These are phyloP conservation scores for Brachypterus glaber DNA, from an alignment of 2,888 invertebrate species.

Conservation along the genomic window DNA sequence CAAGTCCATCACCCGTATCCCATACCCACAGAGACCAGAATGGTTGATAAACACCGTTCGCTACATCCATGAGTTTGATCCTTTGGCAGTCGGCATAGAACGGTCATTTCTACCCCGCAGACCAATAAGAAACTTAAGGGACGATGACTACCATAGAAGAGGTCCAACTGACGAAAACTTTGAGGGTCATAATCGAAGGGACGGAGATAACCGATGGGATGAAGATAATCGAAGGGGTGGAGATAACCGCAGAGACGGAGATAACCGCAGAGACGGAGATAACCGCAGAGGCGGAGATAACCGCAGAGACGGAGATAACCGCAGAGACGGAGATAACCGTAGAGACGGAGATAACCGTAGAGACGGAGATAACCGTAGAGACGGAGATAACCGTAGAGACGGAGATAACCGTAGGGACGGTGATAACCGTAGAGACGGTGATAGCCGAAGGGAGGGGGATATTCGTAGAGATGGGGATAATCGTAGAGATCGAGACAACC, in stretches of 20 bases:
- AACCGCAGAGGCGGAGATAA: background rate
- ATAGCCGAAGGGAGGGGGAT: conserved; percentile 1
- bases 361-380: conserved; percentile 4
- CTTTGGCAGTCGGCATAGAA: conserved; percentile 16
- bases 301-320: conserved; percentile 5
- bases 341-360: background rate
- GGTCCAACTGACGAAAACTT: too few relatives aligned
- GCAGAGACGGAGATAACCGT: background rate
- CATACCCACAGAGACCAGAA: conserved; percentile 35
- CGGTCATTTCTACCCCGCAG: background rate
- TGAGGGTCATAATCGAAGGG: background rate
- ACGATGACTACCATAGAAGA: too few relatives aligned
- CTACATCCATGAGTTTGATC: conserved; percentile 36
- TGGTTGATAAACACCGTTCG: conserved; percentile 34
- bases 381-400: conserved; percentile 8
- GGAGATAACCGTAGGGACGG: conserved; percentile 3
- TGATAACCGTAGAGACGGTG: background rate
- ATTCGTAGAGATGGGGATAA: background rate
- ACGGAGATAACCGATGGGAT: background rate
- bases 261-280: conserved; percentile 10
- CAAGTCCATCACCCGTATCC: conserved; percentile 42
- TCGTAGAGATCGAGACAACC: conserved; percentile 5
- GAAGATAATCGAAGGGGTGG: background rate
- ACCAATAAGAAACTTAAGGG: too few relatives aligned
- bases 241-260: conserved; percentile 5